A percentile compares a stretch with the other conserved stretches of the same genome.
Evolutionary conservation across 2,797 vertebrate species (phyloP).

Genomic region (Cynopterus sphinx): DNA sequence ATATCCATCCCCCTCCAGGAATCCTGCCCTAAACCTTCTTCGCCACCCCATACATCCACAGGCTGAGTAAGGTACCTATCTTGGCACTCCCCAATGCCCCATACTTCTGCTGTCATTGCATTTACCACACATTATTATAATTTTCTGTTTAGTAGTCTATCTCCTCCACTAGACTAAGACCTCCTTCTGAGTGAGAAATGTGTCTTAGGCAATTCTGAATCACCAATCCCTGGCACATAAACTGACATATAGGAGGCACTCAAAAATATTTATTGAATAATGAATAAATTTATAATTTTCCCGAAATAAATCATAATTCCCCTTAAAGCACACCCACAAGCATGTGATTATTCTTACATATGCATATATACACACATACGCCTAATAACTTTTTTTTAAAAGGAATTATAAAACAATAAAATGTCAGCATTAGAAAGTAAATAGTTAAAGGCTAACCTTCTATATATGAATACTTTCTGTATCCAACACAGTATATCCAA

Average conservation of each 20-base stretch:
- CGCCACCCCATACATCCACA: neutral
- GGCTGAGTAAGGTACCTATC: neutral
- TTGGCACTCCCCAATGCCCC: neutral
- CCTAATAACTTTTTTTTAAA: neutral
- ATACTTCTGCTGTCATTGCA: neutral
- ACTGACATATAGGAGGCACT: neutral
- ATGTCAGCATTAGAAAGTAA: neutral
- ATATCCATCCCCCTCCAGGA: neutral
- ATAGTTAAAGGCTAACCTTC: neutral
- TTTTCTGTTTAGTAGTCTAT: neutral
- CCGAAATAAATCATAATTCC: neutral
- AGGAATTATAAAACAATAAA: neutral
- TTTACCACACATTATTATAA: neutral
- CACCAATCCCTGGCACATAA: neutral
- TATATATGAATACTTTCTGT: neutral
- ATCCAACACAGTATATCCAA: neutral
- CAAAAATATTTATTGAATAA: neutral
- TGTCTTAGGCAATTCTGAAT: neutral
- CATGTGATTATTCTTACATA: neutral
- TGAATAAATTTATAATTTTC: constrained; percentile 16
- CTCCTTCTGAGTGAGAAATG: neutral
- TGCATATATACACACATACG: neutral
- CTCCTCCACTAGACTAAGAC: neutral
- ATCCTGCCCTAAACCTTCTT: neutral
- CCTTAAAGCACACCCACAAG: neutral